Conservation (phyloP, 2,113 vertebrate species). For the Hippocampus abdominalis region DNA sequence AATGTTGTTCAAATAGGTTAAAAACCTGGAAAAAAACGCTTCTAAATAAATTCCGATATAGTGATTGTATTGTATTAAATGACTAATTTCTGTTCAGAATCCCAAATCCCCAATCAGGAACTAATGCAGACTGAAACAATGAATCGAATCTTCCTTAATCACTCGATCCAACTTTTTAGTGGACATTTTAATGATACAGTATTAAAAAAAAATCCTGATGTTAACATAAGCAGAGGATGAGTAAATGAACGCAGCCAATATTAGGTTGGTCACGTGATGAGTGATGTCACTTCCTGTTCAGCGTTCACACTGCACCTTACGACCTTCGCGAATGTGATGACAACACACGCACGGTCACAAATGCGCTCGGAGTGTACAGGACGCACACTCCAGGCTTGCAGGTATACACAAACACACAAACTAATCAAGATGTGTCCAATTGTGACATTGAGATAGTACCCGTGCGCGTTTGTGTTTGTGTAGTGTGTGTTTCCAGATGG, state of each 20-base stretch:
- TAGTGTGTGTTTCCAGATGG: conserved; percentile 73
- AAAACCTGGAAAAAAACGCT: no score
- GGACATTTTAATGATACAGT: no score
- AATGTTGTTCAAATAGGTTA: no score
- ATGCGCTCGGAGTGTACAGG: conserved; percentile 65
- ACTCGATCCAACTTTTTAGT: no score
- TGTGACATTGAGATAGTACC: neutral
- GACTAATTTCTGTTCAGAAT: no score
- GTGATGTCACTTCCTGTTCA: conserved; percentile 45
- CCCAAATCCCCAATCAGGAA: no score
- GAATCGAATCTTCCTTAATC: no score
- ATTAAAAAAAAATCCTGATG: no score
- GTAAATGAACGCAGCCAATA: neutral
- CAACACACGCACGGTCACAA: neutral
- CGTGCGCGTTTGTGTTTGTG: conserved; percentile 39
- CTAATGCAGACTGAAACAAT: no score
- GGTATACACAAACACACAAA: conserved; percentile 31
- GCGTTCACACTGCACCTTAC: conserved; percentile 73
- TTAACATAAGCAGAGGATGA: no score
- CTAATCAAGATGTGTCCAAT: neutral
- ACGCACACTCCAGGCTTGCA: conserved; percentile 35
- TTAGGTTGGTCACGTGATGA: neutral
- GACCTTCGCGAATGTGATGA: conserved; percentile 54
- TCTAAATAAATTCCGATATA: no score
- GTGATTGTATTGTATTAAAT: no score